Conservation (phyloP, 2,113 vertebrate species). For the Callaeas wilsoni region DNA sequence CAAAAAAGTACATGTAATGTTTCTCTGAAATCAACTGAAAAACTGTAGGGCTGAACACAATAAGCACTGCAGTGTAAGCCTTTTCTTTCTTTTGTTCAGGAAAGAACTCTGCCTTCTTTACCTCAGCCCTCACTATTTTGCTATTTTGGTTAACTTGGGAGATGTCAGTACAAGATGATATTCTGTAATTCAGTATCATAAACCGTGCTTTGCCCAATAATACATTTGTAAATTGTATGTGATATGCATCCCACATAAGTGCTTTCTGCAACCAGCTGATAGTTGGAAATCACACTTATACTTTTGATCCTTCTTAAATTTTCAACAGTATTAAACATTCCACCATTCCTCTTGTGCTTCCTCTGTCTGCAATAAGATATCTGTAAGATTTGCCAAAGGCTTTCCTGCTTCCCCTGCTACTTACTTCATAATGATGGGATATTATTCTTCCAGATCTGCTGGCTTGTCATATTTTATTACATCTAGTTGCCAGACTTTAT, state of each 20-base stretch:
- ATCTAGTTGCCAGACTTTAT: background rate
- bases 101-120: background rate
- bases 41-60: background rate
- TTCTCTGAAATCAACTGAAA: background rate
- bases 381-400: constrained; percentile 4
- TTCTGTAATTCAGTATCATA: background rate
- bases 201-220: background rate
- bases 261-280: background rate
- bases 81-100: background rate
- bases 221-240: background rate
- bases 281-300: background rate
- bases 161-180: background rate
- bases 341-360: background rate
- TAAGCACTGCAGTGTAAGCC: background rate
- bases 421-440: constrained; percentile 11
- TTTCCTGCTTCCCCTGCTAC: constrained; percentile 13
- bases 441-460: constrained; percentile 14
- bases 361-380: background rate
- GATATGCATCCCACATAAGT: background rate
- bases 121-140: background rate
- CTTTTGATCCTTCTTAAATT: constrained; percentile 12
- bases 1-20: background rate
- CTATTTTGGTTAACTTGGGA: background rate
- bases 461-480: constrained; percentile 40
- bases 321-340: background rate